These are phyloP conservation scores for Ailurus styani DNA, from an alignment of 2,113 vertebrate species.

Conservation along the genomic window DNA sequence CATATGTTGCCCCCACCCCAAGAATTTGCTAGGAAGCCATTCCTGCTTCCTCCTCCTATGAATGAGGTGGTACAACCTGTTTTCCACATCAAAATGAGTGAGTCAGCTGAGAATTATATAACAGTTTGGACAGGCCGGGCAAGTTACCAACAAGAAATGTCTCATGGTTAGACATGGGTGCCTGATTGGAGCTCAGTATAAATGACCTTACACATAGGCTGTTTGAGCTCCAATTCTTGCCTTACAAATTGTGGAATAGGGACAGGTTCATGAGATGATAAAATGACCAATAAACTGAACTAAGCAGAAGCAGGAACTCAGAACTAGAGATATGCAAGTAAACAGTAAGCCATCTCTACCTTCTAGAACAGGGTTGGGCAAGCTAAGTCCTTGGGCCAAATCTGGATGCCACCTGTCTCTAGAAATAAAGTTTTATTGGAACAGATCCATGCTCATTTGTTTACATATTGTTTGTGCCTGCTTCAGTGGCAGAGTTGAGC, in stretches of 20 bases:
- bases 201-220: neutral
- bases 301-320: neutral
- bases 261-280: neutral
- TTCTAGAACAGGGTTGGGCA: neutral
- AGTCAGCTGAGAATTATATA: constrained; percentile 51
- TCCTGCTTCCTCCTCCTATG: neutral
- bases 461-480: neutral
- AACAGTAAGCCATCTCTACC: neutral
- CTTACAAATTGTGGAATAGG: neutral
- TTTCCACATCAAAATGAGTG: constrained; percentile 35
- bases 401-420: neutral
- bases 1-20: neutral
- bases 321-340: neutral
- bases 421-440: neutral
- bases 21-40: constrained; percentile 7
- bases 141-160: neutral
- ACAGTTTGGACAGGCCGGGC: neutral
- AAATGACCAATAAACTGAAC: neutral
- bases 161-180: neutral
- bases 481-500: neutral
- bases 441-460: neutral
- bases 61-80: constrained; percentile 14
- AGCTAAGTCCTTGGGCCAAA: neutral
- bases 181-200: neutral
- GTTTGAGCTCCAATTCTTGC: neutral